These are phyloP conservation scores for Saguinus imperator DNA, from an alignment of 2,113 vertebrate species.

Conservation along the genomic window DNA sequence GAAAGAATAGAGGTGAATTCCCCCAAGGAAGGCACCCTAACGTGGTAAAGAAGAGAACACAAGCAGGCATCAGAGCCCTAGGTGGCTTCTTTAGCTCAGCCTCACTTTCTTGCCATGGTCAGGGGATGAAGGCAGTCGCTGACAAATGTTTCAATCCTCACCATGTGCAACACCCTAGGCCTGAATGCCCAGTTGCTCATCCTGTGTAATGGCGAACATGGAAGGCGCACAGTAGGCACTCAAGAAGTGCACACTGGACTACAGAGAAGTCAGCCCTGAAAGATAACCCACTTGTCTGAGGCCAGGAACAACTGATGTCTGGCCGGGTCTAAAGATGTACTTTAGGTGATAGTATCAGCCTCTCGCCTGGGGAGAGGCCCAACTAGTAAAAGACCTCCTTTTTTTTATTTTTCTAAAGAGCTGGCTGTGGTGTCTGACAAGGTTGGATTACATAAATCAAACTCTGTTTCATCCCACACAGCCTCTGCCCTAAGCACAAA, in stretches of 20 bases:
- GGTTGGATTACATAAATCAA: constrained; percentile 68
- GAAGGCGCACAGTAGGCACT: not conserved
- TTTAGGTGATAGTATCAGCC: constrained; percentile 35
- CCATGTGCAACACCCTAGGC: not conserved
- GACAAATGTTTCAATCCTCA: not conserved
- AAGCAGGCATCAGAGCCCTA: not conserved
- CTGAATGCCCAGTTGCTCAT: not conserved
- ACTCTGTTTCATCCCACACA: constrained; percentile 50
- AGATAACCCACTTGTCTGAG: constrained; percentile 34
- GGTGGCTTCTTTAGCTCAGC: not conserved
- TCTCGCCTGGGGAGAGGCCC: constrained; percentile 46
- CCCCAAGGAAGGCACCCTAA: not conserved
- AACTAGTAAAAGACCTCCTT: constrained; percentile 29
- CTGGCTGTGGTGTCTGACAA: constrained; percentile 42
- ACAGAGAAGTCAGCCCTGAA: not conserved
- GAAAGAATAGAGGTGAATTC: not conserved
- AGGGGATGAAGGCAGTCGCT: not conserved
- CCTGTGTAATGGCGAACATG: not conserved
- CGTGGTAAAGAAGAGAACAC: not conserved
- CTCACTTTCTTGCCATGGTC: not conserved
- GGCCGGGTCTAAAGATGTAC: constrained; percentile 38
- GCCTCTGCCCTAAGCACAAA: constrained; percentile 57
- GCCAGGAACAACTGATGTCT: constrained; percentile 49
- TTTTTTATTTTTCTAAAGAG: not conserved
- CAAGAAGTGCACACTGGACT: not conserved